phyloP scores from a whole-genome alignment of 2,888 invertebrate species.

The Stenotaenia linearis region DNA sequence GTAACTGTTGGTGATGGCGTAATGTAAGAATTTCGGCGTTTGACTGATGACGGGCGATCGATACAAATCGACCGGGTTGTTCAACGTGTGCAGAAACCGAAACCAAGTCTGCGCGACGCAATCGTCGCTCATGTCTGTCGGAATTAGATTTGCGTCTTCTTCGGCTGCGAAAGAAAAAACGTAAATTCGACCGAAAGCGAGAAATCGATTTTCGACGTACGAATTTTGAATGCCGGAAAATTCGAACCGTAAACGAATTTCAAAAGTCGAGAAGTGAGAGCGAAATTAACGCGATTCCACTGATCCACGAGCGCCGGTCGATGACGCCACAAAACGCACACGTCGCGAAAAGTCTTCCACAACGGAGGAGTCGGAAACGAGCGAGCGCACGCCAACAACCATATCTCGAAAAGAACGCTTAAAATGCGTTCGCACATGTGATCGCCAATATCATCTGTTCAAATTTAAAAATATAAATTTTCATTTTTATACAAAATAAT shows the following conservation, averaged over 20 bases:
- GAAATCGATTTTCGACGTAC: slow-evolving; percentile 38
- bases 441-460: slow-evolving; percentile 93
- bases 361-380: slow-evolving; percentile 92
- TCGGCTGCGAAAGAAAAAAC: slow-evolving; percentile 58
- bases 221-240: slow-evolving; percentile 46
- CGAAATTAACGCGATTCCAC: slow-evolving; percentile 89
- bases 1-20: slow-evolving; percentile 70
- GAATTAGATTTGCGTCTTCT: slow-evolving; percentile 76
- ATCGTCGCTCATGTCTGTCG: slow-evolving; percentile 76
- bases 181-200: background rate
- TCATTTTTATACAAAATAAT: no score
- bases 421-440: slow-evolving; percentile 89
- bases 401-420: slow-evolving; percentile 86
- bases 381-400: slow-evolving; percentile 66
- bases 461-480: no score
- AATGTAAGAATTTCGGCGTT: slow-evolving; percentile 70
- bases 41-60: slow-evolving; percentile 71
- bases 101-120: slow-evolving; percentile 95
- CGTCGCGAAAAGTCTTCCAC: slow-evolving; percentile 90
- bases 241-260: slow-evolving; percentile 73
- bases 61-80: slow-evolving; percentile 88
- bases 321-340: slow-evolving; percentile 90
- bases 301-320: slow-evolving; percentile 86
- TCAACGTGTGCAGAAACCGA: slow-evolving; percentile 84
- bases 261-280: slow-evolving; percentile 75